Conservation (phyloP, 2,888 invertebrate genomes). For the Flexamia atlantica region DNA sequence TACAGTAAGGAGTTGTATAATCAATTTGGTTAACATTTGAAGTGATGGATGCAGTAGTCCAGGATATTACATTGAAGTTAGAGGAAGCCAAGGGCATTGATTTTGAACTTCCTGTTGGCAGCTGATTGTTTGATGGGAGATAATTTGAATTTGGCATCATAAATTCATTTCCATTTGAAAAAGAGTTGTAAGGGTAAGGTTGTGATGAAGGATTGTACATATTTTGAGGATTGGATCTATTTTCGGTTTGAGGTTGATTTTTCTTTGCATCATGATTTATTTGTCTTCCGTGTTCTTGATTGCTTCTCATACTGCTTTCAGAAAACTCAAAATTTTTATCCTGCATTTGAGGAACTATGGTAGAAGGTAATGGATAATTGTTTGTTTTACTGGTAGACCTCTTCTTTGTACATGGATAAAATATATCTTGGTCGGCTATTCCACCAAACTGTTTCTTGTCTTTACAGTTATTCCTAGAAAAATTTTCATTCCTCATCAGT, state of each 20-base stretch:
- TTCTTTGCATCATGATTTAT: conserved; percentile 28
- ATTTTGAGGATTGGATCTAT: conserved; percentile 13
- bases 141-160: conserved; percentile 36
- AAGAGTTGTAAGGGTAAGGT: conserved; percentile 55
- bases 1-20: conserved; percentile 50
- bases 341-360: not conserved
- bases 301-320: conserved; percentile 1
- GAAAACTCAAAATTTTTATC: conserved; percentile 37
- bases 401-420: conserved; percentile 51
- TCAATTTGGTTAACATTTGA: not conserved
- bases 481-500: conserved; percentile 41
- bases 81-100: not conserved
- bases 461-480: conserved; percentile 50
- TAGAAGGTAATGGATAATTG: conserved; percentile 14
- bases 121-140: conserved; percentile 14
- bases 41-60: conserved; percentile 44
- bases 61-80: conserved; percentile 51
- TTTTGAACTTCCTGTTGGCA: conserved; percentile 39
- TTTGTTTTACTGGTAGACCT: conserved; percentile 15
- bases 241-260: not conserved
- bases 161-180: conserved; percentile 59
- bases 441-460: conserved; percentile 34
- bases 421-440: conserved; percentile 54
- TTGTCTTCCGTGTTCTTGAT: not conserved
- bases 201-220: conserved; percentile 52